These are phyloP conservation scores for Campoletis raptor DNA, from an alignment of 2,888 invertebrate species.

Conservation along the genomic window DNA sequence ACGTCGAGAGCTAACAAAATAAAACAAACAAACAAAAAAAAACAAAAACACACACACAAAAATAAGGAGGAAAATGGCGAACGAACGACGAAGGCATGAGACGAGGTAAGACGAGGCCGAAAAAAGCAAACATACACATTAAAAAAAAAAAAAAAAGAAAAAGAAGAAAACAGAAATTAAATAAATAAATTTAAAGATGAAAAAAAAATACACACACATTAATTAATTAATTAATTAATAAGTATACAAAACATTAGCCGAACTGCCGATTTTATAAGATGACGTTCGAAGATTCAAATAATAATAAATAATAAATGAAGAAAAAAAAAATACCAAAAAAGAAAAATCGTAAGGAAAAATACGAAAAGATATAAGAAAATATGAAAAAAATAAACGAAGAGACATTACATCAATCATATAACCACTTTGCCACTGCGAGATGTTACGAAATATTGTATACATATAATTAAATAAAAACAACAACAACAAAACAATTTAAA, in stretches of 20 bases:
- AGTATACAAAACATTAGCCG: conserved; percentile 71
- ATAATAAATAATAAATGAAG: not conserved
- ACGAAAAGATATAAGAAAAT: conserved; percentile 4
- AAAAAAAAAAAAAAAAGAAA: conserved; percentile 15
- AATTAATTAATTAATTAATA: conserved; percentile 48
- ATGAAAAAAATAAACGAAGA: conserved; percentile 45
- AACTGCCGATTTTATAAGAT: conserved; percentile 84
- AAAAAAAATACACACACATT: conserved; percentile 40
- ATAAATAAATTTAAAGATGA: conserved; percentile 5
- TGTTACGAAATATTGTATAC: conserved; percentile 68
- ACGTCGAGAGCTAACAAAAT: conserved; percentile 71
- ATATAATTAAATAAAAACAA: conserved; percentile 62
- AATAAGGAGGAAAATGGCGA: conserved; percentile 28
- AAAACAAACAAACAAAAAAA: conserved; percentile 22
- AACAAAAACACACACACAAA: conserved; percentile 30
- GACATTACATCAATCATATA: conserved; percentile 66
- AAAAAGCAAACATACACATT: not conserved
- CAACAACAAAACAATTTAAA: conserved; percentile 33
- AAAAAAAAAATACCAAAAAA: not conserved
- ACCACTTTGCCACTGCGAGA: conserved; percentile 69
- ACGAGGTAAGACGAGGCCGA: not conserved
- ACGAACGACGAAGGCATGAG: conserved; percentile 20
- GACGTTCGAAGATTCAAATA: conserved; percentile 73
- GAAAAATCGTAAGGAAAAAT: not conserved
- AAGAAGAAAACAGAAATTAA: conserved; percentile 14